These are phyloP conservation scores for Drosophila lacicola DNA, from an alignment of 2,888 invertebrate species.

Conservation along the genomic window DNA sequence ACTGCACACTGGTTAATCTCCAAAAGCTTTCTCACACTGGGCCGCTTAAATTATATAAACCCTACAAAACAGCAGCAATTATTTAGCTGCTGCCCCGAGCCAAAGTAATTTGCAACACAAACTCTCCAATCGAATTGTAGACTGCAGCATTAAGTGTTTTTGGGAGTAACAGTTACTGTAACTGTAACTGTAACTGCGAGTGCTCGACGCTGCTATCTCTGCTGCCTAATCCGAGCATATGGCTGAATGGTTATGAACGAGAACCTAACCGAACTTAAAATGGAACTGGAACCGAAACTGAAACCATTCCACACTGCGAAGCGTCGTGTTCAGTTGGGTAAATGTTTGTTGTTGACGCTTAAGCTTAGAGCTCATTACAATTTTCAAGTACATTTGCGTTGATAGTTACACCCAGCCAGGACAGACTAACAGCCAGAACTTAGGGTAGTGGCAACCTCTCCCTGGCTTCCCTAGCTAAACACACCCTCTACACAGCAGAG, in stretches of 20 bases:
- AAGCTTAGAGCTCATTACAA: slow-evolving; percentile 80
- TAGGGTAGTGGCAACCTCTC: slow-evolving; percentile 12
- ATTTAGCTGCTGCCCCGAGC: background rate
- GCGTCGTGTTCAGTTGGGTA: slow-evolving; percentile 15
- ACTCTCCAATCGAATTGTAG: slow-evolving; percentile 50
- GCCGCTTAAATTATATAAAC: background rate
- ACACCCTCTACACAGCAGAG: background rate
- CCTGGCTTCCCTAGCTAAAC: background rate
- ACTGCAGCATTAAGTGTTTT: slow-evolving; percentile 33
- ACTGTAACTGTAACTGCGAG: slow-evolving; percentile 50
- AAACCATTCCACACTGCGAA: slow-evolving; percentile 10
- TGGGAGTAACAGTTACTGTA: too few relatives aligned
- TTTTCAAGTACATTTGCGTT: slow-evolving; percentile 82
- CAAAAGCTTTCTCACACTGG: background rate
- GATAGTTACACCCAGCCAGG: slow-evolving; percentile 74
- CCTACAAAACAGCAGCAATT: background rate
- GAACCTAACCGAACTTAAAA: slow-evolving; percentile 32
- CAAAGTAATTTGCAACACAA: slow-evolving; percentile 42
- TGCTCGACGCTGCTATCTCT: slow-evolving; percentile 35
- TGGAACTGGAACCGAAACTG: slow-evolving; percentile 29
- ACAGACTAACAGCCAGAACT: slow-evolving; percentile 43
- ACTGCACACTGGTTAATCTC: slow-evolving; percentile 11
- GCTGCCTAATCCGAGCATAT: slow-evolving; percentile 74
- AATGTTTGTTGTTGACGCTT: slow-evolving; percentile 80
- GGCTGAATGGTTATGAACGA: slow-evolving; percentile 67